Evolutionary conservation across 2,797 vertebrate species (phyloP).

Genomic region (Notolabrus celidotus): DNA sequence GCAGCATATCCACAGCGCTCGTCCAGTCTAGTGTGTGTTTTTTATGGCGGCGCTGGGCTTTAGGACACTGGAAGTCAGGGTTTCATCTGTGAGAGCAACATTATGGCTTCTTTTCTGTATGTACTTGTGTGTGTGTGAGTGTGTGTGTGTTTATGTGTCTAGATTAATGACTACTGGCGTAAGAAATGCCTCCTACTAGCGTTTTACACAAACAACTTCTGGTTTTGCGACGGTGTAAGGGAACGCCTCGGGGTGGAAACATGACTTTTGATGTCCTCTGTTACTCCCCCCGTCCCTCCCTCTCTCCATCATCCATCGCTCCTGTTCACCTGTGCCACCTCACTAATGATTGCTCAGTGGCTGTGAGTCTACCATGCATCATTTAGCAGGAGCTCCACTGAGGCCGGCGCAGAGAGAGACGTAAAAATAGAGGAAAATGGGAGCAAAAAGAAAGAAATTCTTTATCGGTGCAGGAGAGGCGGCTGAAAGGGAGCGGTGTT

Average conservation of each 20-base stretch:
- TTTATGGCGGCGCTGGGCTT: constrained; percentile 70
- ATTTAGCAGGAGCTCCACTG: constrained; percentile 80
- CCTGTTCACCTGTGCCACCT: constrained; percentile 83
- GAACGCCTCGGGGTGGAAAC: constrained; percentile 75
- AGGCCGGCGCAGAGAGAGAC: constrained; percentile 43
- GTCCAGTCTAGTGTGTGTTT: constrained; percentile 59
- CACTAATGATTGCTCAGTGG: constrained; percentile 86
- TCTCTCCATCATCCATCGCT: constrained; percentile 83
- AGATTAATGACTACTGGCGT: constrained; percentile 79
- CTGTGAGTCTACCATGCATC: constrained; percentile 82
- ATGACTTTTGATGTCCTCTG: constrained; percentile 82
- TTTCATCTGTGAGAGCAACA: constrained; percentile 64
- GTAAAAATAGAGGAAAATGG: constrained; percentile 35
- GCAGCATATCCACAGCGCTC: constrained; percentile 65
- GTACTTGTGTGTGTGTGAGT: constrained; percentile 20
- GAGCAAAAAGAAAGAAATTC: constrained; percentile 60
- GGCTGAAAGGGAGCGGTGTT: constrained; percentile 37
- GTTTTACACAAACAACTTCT: constrained; percentile 82
- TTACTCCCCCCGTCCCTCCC: constrained; percentile 75
- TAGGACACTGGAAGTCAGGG: constrained; percentile 62
- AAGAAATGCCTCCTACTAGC: constrained; percentile 73
- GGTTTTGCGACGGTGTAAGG: constrained; percentile 73
- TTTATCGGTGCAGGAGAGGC: constrained; percentile 46
- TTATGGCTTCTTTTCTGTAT: constrained; percentile 56
- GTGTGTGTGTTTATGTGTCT: constrained; percentile 46